These are phyloP conservation scores for Ailurus styani DNA, from an alignment of 2,113 vertebrate species.

Conservation along the genomic window DNA sequence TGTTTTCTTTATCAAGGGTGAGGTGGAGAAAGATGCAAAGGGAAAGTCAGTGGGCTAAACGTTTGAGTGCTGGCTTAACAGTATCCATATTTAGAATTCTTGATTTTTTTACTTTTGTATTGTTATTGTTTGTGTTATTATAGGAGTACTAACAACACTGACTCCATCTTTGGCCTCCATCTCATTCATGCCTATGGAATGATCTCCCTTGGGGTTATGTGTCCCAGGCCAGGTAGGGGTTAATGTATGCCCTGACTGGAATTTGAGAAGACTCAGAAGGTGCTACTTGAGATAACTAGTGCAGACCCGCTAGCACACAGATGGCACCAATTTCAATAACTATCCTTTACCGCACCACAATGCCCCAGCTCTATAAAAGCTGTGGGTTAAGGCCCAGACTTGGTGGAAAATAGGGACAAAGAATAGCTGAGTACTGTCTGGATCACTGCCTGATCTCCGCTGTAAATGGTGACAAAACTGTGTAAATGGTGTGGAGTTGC, in stretches of 20 bases:
- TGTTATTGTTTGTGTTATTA: not conserved
- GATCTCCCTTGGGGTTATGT: not conserved
- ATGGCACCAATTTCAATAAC: not conserved
- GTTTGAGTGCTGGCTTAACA: not conserved
- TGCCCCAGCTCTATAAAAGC: not conserved
- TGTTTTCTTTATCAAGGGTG: not conserved
- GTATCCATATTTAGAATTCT: not conserved
- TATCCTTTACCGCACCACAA: not conserved
- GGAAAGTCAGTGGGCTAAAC: not conserved
- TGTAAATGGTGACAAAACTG: not conserved
- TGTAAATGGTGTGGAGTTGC: not conserved
- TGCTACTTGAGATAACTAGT: not conserved
- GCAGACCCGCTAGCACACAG: not conserved
- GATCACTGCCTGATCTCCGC: not conserved
- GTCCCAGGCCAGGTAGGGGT: not conserved
- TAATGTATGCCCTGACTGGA: not conserved
- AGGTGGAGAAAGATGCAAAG: not conserved
- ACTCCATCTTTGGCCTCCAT: not conserved
- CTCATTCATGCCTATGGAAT: not conserved
- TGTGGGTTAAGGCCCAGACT: not conserved
- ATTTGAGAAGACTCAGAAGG: not conserved
- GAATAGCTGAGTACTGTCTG: not conserved
- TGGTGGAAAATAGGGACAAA: not conserved
- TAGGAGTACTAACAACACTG: not conserved
- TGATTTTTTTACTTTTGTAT: not conserved